Percentiles rank a stretch among this genome's conserved stretches.
Conservation (phyloP, 2,797 vertebrate species). For the Hypotaenidia okinawae region DNA sequence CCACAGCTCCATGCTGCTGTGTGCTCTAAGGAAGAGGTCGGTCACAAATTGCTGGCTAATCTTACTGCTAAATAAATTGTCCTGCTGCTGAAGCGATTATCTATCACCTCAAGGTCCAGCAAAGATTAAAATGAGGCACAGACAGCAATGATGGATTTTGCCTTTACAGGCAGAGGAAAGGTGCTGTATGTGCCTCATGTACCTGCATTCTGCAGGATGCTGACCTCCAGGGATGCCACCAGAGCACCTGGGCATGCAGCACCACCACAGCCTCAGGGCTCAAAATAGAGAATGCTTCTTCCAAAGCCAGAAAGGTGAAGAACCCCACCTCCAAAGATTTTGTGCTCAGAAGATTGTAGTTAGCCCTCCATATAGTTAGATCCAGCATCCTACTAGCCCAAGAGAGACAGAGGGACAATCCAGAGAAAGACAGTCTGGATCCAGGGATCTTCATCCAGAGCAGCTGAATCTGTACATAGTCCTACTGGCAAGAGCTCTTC, state of each 20-base stretch:
- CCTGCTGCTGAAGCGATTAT: neutral
- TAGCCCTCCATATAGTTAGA: neutral
- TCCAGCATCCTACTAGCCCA: neutral
- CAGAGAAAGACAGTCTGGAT: neutral
- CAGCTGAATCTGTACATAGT: neutral
- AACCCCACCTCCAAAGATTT: neutral
- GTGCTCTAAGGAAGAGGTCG: neutral
- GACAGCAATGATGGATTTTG: neutral
- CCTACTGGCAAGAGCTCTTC: neutral
- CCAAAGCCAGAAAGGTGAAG: neutral
- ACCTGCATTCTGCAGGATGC: neutral
- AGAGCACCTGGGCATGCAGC: neutral
- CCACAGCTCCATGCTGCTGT: neutral
- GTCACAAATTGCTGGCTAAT: neutral
- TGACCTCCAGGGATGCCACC: neutral
- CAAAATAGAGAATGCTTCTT: neutral
- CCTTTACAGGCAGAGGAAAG: neutral
- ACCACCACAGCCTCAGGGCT: neutral
- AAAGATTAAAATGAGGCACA: neutral
- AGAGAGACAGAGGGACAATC: neutral
- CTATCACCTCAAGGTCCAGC: neutral
- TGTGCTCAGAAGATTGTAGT: neutral
- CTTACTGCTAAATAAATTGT: neutral
- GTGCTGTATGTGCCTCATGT: neutral
- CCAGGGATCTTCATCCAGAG: neutral